Percentiles rank a stretch among this genome's conserved stretches.
Evolutionary conservation across 2,888 invertebrate species (phyloP).

Genomic region (Trachelus tabidus): DNA sequence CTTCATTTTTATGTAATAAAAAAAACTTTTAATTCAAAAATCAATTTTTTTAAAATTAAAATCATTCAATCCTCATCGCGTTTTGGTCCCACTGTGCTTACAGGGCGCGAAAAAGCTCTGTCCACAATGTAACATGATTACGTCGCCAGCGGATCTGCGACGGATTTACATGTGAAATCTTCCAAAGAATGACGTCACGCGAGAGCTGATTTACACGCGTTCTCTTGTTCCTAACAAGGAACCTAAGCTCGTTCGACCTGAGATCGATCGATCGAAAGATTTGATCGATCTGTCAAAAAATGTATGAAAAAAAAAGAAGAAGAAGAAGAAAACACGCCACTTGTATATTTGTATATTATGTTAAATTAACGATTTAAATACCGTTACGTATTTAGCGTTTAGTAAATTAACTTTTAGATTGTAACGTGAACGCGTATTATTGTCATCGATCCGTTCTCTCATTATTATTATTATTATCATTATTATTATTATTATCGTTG

Average conservation of each 20-base stretch:
- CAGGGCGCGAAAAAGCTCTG: constrained; percentile 91
- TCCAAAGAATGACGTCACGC: constrained; percentile 1
- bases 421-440: constrained; percentile 4
- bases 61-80: not conserved
- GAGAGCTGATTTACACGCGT: not conserved
- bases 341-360: constrained; percentile 64
- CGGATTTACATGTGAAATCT: constrained; percentile 85
- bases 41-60: not conserved
- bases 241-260: not conserved
- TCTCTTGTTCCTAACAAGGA: not conserved
- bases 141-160: constrained; percentile 86
- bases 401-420: constrained; percentile 58
- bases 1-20: not conserved
- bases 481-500: not conserved
- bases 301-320: constrained; percentile 2
- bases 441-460: not conserved
- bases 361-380: constrained; percentile 58
- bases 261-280: not conserved
- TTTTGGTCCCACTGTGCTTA: constrained; percentile 36
- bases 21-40: not conserved
- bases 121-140: constrained; percentile 94
- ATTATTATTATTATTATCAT: not conserved
- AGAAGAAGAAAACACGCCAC: constrained; percentile 6
- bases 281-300: constrained; percentile 5
- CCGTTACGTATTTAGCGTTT: constrained; percentile 53